Base-by-base conservation (phyloP, 2,113 vertebrate species). In the Calcarius ornatus region DNA sequence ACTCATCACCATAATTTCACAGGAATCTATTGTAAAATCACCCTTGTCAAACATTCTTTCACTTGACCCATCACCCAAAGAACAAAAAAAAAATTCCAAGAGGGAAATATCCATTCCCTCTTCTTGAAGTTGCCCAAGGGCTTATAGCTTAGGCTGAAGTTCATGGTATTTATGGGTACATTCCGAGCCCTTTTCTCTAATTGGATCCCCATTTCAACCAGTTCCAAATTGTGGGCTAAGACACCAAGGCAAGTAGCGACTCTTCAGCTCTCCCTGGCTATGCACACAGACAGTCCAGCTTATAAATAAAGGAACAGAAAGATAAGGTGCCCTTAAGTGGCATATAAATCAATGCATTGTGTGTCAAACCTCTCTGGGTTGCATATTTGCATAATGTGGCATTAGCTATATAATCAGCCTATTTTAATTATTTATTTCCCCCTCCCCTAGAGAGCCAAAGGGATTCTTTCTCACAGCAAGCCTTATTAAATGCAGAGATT, bases 351-450 rank as follows among this genome's bases (percentile, higher is more conserved):
- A 86, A 40, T 27, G 9, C 20, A 77, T 68, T 88, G 16, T 88
- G 53, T 82, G 25, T 15, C 43, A 94, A 90, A 88, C 12, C 85
- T 88, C 68, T 48, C 56, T 60, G 79, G 56, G 25, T 75, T 94
- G 31, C 38, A 27, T 75, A 95, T 92, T 94, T 95, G 71, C 68
- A 80, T 97, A 94, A 95, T 86, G 60, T 47, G 83, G 56, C 83
- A 95, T 90, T 94, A 92, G 43, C 85, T 73, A 64, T 43, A 81
- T 64, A 81, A 91, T 94, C 68, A 86, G 54, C 12, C 33, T 77
- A 35, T 80, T 83, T 86, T 86, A 91, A 94, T 95, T 91, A 92
- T 94, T 96, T 95, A 57, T 59, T 91, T 60, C 0, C 3, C 4
- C 17, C 15, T 6, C 6, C 24, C 10, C 19, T 17, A 38, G 50